A percentile compares a stretch with the other conserved stretches of the same genome.
These are phyloP conservation scores for Lithobates pipiens DNA, from an alignment of 2,797 vertebrate species.

Conservation along the genomic window DNA sequence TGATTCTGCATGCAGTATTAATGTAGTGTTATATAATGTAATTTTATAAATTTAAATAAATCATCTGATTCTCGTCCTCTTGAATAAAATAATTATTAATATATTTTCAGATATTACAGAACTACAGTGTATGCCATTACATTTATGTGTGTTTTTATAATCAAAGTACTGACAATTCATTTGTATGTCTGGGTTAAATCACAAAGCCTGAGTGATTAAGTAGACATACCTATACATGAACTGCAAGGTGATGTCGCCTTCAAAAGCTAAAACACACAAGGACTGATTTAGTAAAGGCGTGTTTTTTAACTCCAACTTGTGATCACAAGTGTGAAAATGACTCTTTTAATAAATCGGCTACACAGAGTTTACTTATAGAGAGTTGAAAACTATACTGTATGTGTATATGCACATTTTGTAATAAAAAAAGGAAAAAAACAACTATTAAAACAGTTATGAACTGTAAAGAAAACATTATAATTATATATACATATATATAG, in stretches of 20 bases:
- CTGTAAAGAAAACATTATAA: constrained; percentile 42
- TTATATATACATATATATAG: constrained; percentile 20
- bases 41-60: neutral
- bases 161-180: neutral
- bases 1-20: neutral
- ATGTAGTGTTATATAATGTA: neutral
- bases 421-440: neutral
- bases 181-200: neutral
- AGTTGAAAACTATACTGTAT: constrained; percentile 31
- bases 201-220: neutral
- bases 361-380: constrained; percentile 22
- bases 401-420: constrained; percentile 23
- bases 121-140: neutral
- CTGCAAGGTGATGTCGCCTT: neutral
- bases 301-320: too few relatives aligned
- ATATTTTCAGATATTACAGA: neutral
- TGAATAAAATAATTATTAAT: neutral
- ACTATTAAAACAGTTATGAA: constrained; percentile 18
- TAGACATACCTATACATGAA: neutral
- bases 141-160: neutral
- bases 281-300: neutral
- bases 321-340: too few relatives aligned
- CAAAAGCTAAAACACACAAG: neutral
- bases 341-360: neutral
- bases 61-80: neutral